Evolutionary conservation across 2,797 vertebrate species (phyloP), one percentile per base, ranked within the genome.

Genomic region (Australoheros facetus): DNA sequence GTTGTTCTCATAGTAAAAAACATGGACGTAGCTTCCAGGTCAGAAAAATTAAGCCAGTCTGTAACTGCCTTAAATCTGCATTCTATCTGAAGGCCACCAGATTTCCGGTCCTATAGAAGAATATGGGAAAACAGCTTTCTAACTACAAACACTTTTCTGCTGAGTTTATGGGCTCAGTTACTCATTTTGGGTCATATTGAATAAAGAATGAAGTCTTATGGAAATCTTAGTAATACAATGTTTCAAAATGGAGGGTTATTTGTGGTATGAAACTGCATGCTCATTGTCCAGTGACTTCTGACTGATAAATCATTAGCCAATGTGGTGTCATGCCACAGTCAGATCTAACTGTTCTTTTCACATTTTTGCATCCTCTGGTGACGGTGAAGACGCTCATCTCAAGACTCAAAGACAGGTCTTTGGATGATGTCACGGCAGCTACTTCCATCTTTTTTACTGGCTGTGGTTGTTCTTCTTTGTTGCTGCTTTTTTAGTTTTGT

Each of bases 401-500:
- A 10, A 42, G 60, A 13, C 13, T 64, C 0, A 42, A 42, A 26
- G 4, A 42, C 12, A 34, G 59, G 39, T 42, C 21, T 42, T 62
- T 1, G 1, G 59, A 10, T 62, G 59, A 42, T 62, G 37, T 62
- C 21, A 42, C 13, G 23, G 13, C 39, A 7, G 14, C 59, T 62
- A 23, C 3, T n/a, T 42, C 7, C 7, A 62, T 26, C 16, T 26
- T 17, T 64, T 17, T 23, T 42, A 45, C 0, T 0, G 0, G 26
- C 8, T 48, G 60, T 26, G 13, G 60, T 42, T 64, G 7, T 19
- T 45, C 42, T 64, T 26, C 21, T 11, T 64, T 64, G 4, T 64
- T 45, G 37, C 13, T 64, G 13, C 23, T 39, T 45, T 45, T 66
- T 66, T 28, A 28, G 39, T 48, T 37, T 3, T 66, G 42, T 9